Base-by-base conservation (phyloP, 2,113 vertebrate species). In the Bubo scandiacus region DNA sequence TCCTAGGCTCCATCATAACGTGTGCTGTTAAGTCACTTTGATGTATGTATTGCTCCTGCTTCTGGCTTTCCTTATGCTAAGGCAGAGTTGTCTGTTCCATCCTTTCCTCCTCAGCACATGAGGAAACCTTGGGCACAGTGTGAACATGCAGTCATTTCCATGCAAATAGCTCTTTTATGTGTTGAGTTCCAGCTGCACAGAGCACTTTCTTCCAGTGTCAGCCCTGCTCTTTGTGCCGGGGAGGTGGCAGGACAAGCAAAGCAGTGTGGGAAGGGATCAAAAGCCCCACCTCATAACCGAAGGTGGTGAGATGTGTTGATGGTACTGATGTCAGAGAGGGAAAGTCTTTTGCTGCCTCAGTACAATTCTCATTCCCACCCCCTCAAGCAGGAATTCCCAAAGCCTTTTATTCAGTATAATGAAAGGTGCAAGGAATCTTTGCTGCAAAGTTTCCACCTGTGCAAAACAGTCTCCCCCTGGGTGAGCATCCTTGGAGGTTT, bases 321-420 rank as follows among this genome's bases (percentile, higher is more conserved):
- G 75, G 73, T 74, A 23, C 40, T 95, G 55, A 90, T 0, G 2
- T 81, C 72, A 78, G 82, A 87, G 68, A n/a, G 34, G 40, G 40
- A 83, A 73, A 55, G 66, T 81, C 70, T 95, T 70, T 78, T 2
- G 3, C 75, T 93, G 52, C 72, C 36, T 94, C 57, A 54, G 73
- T 83, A 42, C 66, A 81, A 5, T 84, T 95, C 42, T 88, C 22
- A 34, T 87, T 94, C 52, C 68, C 54, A 29, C 94, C 66, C 85
- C 70, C 88, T 93, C 74, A 54, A 62, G 49, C 43, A 85, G 54
- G 86, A 93, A 72, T 94, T 95, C 84, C 92, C 54, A 77, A 79
- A 77, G 91, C 45, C 23, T 79, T 94, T 92, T 79, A 23, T 72
- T 80, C 29, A 49, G 18, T 61, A 10, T 65, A 14, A 54, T 34